Evolutionary conservation across 53 echinoderm and acorn worm species (phyloP).

Genomic region (Mesocentrotus franciscanus): DNA sequence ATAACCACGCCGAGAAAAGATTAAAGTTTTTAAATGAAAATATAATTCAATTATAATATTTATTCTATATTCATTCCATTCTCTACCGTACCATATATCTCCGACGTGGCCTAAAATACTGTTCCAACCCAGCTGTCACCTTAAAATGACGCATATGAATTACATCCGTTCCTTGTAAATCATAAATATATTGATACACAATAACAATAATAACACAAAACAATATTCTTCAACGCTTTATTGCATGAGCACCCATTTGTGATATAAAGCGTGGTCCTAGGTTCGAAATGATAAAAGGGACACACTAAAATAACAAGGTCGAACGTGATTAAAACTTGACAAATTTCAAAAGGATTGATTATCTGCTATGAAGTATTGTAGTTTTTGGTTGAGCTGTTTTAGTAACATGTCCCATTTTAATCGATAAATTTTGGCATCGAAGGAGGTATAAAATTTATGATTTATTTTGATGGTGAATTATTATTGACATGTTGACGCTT

Average conservation of each 20-base stretch:
- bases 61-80: no score
- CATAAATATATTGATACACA: neutral
- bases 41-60: no score
- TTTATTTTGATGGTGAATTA: neutral
- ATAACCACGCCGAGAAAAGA: no score
- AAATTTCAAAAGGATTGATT: constrained; percentile 20
- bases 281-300: neutral
- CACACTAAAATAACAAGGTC: neutral
- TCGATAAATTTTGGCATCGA: neutral
- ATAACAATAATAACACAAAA: neutral
- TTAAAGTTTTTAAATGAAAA: no score
- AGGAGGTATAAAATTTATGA: neutral
- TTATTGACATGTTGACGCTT: neutral
- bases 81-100: neutral
- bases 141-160: neutral
- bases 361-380: neutral
- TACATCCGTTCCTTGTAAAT: constrained; percentile 12
- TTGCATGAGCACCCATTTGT: neutral
- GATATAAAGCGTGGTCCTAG: neutral
- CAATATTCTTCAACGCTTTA: constrained; percentile 12
- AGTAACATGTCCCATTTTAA: neutral
- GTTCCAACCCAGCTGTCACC: constrained; percentile 13
- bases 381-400: constrained; percentile 7
- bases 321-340: neutral
- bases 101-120: neutral